Evolutionary conservation across 2,113 vertebrate species (phyloP), one percentile per base, ranked within the genome.

Genomic region (Heterochromis multidens): DNA sequence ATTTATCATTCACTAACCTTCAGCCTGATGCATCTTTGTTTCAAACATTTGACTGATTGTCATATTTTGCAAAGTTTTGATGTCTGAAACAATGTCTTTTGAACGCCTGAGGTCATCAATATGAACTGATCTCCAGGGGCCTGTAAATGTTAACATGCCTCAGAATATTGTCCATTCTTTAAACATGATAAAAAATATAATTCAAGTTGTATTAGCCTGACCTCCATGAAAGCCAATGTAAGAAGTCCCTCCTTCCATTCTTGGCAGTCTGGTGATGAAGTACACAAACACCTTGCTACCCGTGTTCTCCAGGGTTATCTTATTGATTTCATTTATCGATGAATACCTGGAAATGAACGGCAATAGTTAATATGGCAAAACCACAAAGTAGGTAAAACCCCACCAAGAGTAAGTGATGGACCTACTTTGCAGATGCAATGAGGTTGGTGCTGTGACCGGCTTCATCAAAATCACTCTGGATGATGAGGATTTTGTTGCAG

Each of bases 211-310:
- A 16, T 7, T 43, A 43, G 37, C 37, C 90, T 63, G 81, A 99
- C 99, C 97, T 94, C 99, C 98, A 2, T 98, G 97, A 94, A 98
- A 99, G 1, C 98, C 98, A 84, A 98, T 95, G 0, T 98, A 99
- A 19, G 96, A 95, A 0, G 95, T 94, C 25, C 97, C 97, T 21
- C 97, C 97, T 91, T 96, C 96, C 93, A 98, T 93, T 84, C 99
- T 95, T 33, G 97, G 97, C 52, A 99, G 94, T 79, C 99, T 98
- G 25, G 96, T 97, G 84, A 99, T 97, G 4, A 99, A 99, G 83
- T 97, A 98, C 37, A 99, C 95, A 12, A 97, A 97, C 72, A 97
- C 81, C 2, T 93, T 92, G 82, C 6, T 87, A 23, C 89, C 33
- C 1, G 16, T 76, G 35, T 46, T 78, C 25, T 95, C 93, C 56